Evolutionary conservation across 2,797 vertebrate genomes (phyloP).

Genomic region (Poeciliopsis paucimaculata): DNA sequence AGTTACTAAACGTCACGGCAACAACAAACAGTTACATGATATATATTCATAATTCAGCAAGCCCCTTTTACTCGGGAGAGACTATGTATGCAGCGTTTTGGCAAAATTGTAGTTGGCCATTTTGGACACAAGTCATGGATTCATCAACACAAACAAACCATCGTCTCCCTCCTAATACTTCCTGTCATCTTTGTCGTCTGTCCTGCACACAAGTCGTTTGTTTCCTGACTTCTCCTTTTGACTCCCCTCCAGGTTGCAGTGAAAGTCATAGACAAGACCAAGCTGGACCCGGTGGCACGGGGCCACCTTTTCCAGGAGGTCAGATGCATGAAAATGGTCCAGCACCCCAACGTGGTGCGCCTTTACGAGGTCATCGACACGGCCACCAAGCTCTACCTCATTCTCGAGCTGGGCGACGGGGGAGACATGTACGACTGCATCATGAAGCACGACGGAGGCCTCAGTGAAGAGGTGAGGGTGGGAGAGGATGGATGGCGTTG

Average conservation of each 20-base stretch:
- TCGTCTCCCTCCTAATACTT: not conserved
- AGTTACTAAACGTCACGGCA: too few species aligned
- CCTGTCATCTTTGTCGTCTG: not conserved
- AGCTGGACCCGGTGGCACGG: constrained; percentile 93
- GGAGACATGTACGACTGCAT: constrained; percentile 99
- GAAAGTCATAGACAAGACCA: constrained; percentile 98
- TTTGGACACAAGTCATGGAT: too few species aligned
- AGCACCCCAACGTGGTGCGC: constrained; percentile 97
- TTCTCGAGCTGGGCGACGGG: constrained; percentile 97
- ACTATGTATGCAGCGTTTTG: too few species aligned
- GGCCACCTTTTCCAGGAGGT: constrained; percentile 98
- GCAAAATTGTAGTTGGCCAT: too few species aligned
- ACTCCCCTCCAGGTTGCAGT: constrained; percentile 86
- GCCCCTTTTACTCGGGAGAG: too few species aligned
- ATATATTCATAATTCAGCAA: too few species aligned
- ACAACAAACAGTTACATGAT: too few species aligned
- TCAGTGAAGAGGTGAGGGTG: constrained; percentile 87
- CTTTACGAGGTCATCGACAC: constrained; percentile 99
- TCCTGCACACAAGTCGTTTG: not conserved
- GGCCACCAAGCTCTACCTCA: constrained; percentile 97
- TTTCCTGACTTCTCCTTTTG: not conserved
- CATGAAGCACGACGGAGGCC: constrained; percentile 98
- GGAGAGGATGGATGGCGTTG: not conserved
- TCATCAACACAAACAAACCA: too few species aligned
- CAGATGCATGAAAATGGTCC: constrained; percentile 98